These are phyloP conservation scores for Schizotus pectinicornis DNA, from an alignment of 2,888 invertebrate species.

Conservation along the genomic window DNA sequence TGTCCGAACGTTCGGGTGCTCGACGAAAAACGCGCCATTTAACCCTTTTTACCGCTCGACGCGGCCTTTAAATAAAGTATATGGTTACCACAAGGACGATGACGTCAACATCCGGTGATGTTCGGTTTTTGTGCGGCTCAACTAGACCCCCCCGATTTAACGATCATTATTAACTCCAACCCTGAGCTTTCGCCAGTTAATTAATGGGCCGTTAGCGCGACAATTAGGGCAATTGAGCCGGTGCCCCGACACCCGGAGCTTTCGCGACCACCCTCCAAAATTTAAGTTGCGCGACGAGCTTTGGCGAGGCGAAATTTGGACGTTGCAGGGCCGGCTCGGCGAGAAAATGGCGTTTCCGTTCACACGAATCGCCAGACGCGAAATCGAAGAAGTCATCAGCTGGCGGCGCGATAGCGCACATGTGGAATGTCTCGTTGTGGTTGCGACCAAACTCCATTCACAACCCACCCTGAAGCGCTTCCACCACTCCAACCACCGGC, in stretches of 20 bases:
- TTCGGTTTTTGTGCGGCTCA: slow-evolving; percentile 1
- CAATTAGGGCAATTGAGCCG: background rate
- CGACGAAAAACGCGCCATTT: no score
- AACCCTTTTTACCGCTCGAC: no score
- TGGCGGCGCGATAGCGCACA: slow-evolving; percentile 22
- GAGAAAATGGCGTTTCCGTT: slow-evolving; percentile 26
- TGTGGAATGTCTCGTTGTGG: slow-evolving; percentile 23
- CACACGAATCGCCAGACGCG: slow-evolving; percentile 30
- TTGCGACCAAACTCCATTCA: slow-evolving; percentile 5
- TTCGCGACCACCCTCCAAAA: background rate
- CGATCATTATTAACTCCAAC: background rate
- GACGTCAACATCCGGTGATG: slow-evolving; percentile 10
- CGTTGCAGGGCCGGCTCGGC: background rate
- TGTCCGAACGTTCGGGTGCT: no score
- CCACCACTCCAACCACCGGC: slow-evolving; percentile 4
- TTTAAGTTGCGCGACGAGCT: background rate
- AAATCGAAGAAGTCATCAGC: slow-evolving; percentile 27
- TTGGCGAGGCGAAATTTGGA: slow-evolving; percentile 2
- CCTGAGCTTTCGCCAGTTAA: background rate
- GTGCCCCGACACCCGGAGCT: background rate
- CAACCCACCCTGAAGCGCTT: slow-evolving; percentile 1
- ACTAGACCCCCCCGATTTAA: slow-evolving; percentile 7
- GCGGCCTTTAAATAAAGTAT: slow-evolving; percentile 1
- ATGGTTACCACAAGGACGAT: background rate
- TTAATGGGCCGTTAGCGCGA: background rate